Base-by-base conservation (phyloP, 2,113 vertebrate species). In the Spermophilus dauricus region DNA sequence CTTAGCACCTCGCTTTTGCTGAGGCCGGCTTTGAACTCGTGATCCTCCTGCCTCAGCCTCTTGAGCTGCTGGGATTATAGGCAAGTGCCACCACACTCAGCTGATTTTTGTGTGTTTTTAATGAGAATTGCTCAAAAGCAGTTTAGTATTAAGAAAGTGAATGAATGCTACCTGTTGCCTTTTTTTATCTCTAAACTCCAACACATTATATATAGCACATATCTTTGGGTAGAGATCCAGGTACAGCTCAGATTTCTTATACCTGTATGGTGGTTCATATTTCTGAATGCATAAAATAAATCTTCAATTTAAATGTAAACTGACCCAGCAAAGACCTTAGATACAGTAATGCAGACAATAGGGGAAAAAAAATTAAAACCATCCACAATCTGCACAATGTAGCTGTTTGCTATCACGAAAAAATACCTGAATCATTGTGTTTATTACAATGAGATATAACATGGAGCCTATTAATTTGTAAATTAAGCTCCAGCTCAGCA, bases 291-390 rank as follows among this genome's bases (percentile, higher is more conserved):
- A 75, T 77, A 89, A 93, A 91, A 91, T 3, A 73, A 61, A 91
- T 73, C 58, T 80, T 82, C 91, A 94, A 93, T 86, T 89, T 95
- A 92, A 96, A 96, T 86, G 76, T 45, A 91, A 93, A 65, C 78
- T 86, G 63, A 92, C 37, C 87, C 45, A 85, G 90, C 51, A 91
- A 89, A 97, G 90, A 96, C 70, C 63, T 69, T 75, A 92, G 75
- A 73, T 70, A 87, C 12, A 75, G 48, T 91, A 97, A 77, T 93
- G 70, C 76, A 65, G 77, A 84, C 30, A 95, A 77, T 5, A 88
- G 75, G 8, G 26, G 26, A 42, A 93, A 86, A 87, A 86, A 45
- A 7, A 0, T 34, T 63, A 96, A 84, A 97, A 91, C 11, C 61
- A 92, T 95, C 89, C 86, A 88, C 26, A 91, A 82, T 93, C 77